phyloP scores from a whole-genome alignment of 1,140 invertebrate genomes.

The Drosophila pallidifrons region DNA sequence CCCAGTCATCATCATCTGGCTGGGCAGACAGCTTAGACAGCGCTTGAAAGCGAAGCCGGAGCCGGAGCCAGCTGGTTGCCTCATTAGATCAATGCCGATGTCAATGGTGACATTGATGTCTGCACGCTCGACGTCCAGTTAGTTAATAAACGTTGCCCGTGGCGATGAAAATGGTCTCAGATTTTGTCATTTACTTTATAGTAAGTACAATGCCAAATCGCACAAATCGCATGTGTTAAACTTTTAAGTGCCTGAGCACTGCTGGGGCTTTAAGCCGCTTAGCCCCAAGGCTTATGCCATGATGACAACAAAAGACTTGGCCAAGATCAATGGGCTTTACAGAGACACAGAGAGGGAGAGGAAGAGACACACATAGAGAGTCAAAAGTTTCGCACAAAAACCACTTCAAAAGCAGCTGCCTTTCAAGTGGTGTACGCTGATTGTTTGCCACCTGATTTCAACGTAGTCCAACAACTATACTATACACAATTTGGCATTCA shows the following conservation, averaged over 20 bases:
- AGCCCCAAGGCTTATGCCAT: conserved; percentile 45
- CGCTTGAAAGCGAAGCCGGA: conserved; percentile 14
- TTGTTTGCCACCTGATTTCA: conserved; percentile 70
- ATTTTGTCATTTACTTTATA: conserved; percentile 24
- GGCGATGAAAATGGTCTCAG: conserved; percentile 36
- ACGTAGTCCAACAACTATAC: conserved; percentile 8
- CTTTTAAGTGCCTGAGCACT: conserved; percentile 55
- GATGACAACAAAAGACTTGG: conserved; percentile 64
- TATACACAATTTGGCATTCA: conserved; percentile 48
- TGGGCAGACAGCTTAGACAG: conserved; percentile 21
- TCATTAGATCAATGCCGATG: conserved; percentile 71
- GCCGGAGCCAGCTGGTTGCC: conserved; percentile 44
- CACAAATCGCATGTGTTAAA: conserved; percentile 57
- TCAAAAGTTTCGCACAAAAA: conserved; percentile 61
- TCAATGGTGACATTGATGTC: conserved; percentile 34
- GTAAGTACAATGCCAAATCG: conserved; percentile 25
- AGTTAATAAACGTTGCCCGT: conserved; percentile 53
- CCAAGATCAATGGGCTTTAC: conserved; percentile 73
- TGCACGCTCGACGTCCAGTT: conserved; percentile 30
- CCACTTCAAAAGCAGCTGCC: conserved; percentile 76
- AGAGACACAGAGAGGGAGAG: background rate
- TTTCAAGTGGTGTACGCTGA: conserved; percentile 61
- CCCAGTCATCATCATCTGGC: background rate
- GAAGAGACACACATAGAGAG: conserved; percentile 1
- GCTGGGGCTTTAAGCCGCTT: conserved; percentile 63